These are phyloP conservation scores for Hydropsyche tenuis DNA, from an alignment of 1,140 invertebrate genomes.

Conservation along the genomic window DNA sequence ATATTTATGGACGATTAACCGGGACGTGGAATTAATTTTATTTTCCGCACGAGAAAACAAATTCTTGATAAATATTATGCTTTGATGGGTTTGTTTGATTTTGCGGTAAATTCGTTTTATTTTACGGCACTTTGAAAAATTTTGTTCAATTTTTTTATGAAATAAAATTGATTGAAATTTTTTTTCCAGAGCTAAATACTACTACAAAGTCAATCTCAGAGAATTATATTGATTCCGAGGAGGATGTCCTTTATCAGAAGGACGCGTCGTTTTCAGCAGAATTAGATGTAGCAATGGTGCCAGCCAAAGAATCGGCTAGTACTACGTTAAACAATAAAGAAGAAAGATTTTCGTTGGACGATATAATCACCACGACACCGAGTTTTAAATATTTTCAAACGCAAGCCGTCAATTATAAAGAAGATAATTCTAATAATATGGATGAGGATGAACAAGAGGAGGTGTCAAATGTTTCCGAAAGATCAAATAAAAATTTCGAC, in stretches of 20 bases:
- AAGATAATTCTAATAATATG: not conserved
- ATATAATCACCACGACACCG: constrained; percentile 20
- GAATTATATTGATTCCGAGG: constrained; percentile 65
- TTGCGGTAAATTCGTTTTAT: not conserved
- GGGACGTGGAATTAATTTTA: too few species aligned
- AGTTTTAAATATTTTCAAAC: constrained; percentile 35
- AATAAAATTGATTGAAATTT: constrained; percentile 43
- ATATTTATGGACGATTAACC: too few species aligned
- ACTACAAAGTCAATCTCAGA: constrained; percentile 65
- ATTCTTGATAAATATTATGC: too few species aligned
- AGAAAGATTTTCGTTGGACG: not conserved
- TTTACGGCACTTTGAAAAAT: not conserved
- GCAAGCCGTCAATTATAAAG: constrained; percentile 27
- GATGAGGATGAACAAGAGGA: constrained; percentile 54
- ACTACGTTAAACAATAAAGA: constrained; percentile 26
- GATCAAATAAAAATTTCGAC: constrained; percentile 30
- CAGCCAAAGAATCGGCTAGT: constrained; percentile 45
- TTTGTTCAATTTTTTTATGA: constrained; percentile 9
- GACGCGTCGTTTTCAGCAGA: constrained; percentile 82
- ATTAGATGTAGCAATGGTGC: constrained; percentile 60
- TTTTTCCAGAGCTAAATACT: constrained; percentile 73
- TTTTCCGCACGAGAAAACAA: too few species aligned
- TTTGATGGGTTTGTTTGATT: too few species aligned
- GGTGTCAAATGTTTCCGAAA: constrained; percentile 51
- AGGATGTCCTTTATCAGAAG: constrained; percentile 83